Conservation (phyloP, 2,113 vertebrate genomes). For the Kryptolebias marmoratus region DNA sequence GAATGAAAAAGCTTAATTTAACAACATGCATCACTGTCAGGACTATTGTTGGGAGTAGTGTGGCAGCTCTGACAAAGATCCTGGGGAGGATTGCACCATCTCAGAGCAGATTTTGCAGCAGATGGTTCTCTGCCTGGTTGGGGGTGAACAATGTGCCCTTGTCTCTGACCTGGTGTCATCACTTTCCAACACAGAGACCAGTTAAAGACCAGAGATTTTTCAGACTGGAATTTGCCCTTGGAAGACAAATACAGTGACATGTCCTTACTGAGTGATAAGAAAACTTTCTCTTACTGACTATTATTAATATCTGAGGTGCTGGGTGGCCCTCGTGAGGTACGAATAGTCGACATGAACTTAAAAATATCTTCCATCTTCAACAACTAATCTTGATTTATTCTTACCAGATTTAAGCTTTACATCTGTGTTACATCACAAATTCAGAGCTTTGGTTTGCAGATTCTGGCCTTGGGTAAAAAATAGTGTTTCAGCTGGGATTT, state of each 20-base stretch:
- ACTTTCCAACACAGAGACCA: constrained; percentile 39
- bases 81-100: constrained; percentile 19
- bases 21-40: background rate
- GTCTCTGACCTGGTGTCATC: constrained; percentile 63
- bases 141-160: constrained; percentile 36
- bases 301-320: constrained; percentile 12
- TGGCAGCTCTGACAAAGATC: constrained; percentile 24
- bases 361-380: background rate
- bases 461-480: background rate
- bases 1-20: background rate
- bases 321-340: constrained; percentile 5
- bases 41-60: constrained; percentile 6
- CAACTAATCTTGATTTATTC: constrained; percentile 13
- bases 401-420: constrained; percentile 9
- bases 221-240: constrained; percentile 43
- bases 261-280: constrained; percentile 4
- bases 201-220: constrained; percentile 51
- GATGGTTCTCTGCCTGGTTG: constrained; percentile 60
- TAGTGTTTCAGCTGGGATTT: constrained; percentile 8
- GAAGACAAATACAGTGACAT: constrained; percentile 18
- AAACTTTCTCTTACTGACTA: constrained; percentile 9
- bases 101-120: constrained; percentile 59
- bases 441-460: constrained; percentile 17
- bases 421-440: constrained; percentile 31
- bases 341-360: background rate